These are phyloP conservation scores for Gymnoscopelus microlampas DNA, from an alignment of 2,797 vertebrate species.

Conservation along the genomic window DNA sequence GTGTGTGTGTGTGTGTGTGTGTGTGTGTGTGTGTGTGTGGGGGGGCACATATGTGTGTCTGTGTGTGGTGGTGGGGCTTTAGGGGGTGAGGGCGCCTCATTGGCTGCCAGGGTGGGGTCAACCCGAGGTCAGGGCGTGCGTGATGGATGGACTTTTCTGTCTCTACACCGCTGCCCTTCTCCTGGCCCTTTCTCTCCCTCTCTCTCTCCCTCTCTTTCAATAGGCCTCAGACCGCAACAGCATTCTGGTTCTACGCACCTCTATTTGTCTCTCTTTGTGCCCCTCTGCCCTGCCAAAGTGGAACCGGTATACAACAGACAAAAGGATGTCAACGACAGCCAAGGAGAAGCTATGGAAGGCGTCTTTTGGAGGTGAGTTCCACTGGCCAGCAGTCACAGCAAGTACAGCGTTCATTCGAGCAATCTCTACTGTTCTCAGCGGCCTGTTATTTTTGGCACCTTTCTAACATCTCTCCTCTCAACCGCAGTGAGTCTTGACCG, in stretches of 20 bases:
- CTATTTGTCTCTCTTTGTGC: conserved; percentile 55
- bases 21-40: conserved; percentile 14
- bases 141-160: conserved; percentile 83
- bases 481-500: too few relatives aligned
- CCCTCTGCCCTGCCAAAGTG: conserved; percentile 30
- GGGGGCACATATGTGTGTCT: conserved; percentile 2
- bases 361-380: conserved; percentile 64
- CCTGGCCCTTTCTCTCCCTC: conserved; percentile 53
- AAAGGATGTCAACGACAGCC: conserved; percentile 39
- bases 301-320: conserved; percentile 36
- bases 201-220: background rate
- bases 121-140: conserved; percentile 71
- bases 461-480: background rate
- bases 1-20: conserved; percentile 9
- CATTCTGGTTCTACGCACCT: conserved; percentile 47
- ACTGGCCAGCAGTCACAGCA: background rate
- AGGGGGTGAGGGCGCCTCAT: conserved; percentile 73
- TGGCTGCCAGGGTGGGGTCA: conserved; percentile 79
- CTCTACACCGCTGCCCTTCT: conserved; percentile 61
- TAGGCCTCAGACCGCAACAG: conserved; percentile 63
- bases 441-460: background rate
- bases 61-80: conserved; percentile 36
- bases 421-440: too few relatives aligned
- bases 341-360: conserved; percentile 12
- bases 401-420: conserved; percentile 8